Conservation (phyloP, 2,113 vertebrate species). For the Scatophagus argus region DNA sequence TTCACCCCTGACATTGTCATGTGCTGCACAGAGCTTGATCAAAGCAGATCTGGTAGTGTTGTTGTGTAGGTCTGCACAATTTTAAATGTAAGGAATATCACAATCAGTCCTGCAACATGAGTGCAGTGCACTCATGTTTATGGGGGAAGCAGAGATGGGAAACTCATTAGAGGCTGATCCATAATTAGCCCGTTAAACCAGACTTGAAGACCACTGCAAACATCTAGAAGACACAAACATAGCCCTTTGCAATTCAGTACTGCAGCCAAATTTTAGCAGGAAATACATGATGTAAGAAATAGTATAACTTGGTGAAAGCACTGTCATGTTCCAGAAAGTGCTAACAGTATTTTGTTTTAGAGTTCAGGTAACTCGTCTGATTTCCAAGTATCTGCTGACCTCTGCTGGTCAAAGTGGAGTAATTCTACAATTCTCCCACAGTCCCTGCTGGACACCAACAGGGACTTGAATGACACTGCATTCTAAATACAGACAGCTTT, state of each 20-base stretch:
- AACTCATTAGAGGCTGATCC: conserved; percentile 19
- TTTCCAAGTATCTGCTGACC: conserved; percentile 63
- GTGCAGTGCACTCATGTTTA: conserved; percentile 7
- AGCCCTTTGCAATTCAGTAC: neutral
- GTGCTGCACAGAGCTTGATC: conserved; percentile 10
- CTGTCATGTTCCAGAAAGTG: neutral
- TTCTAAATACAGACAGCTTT: too few relatives aligned
- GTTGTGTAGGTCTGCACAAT: conserved; percentile 14
- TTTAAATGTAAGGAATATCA: conserved; percentile 19
- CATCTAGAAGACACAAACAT: neutral
- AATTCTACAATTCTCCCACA: neutral
- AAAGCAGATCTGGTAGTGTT: neutral
- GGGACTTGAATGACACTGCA: too few relatives aligned
- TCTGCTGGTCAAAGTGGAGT: conserved; percentile 62
- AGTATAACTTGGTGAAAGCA: neutral
- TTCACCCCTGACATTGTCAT: conserved; percentile 24
- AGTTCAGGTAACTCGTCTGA: neutral
- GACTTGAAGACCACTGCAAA: conserved; percentile 9
- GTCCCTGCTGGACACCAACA: too few relatives aligned
- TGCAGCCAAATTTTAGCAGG: neutral
- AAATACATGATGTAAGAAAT: neutral
- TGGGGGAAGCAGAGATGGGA: conserved; percentile 30
- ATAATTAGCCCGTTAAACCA: conserved; percentile 35
- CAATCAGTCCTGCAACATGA: conserved; percentile 40
- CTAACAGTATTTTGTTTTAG: neutral